A percentile compares a stretch with the other conserved stretches of the same genome.
Evolutionary conservation across 1,140 invertebrate genomes (phyloP).

Genomic region (Bilobella aurantiaca): DNA sequence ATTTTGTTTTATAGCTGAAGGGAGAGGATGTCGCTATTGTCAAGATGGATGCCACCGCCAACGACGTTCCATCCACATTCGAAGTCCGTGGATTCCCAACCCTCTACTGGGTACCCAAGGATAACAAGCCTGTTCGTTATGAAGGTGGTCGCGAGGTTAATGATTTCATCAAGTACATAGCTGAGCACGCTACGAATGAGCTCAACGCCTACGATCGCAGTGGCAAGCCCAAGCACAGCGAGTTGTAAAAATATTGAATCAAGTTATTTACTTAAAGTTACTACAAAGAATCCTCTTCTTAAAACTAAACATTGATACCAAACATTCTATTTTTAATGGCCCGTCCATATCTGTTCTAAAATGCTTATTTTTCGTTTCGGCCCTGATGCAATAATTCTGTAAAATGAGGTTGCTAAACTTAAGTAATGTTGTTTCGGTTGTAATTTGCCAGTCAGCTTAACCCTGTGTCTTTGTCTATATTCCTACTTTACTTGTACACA

Average conservation of each 20-base stretch:
- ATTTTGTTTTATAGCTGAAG: conserved; percentile 49
- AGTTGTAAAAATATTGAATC: conserved; percentile 32
- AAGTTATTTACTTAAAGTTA: not conserved
- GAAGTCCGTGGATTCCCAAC: conserved; percentile 97
- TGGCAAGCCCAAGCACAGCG: conserved; percentile 69
- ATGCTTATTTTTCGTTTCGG: no score
- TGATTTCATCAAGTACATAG: conserved; percentile 93
- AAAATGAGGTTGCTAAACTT: no score
- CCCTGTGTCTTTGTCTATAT: no score
- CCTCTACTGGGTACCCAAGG: conserved; percentile 86
- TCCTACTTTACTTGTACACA: no score
- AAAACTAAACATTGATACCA: not conserved
- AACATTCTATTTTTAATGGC: no score
- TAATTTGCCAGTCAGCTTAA: no score
- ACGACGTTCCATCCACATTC: conserved; percentile 86
- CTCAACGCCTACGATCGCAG: conserved; percentile 78
- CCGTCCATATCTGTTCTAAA: no score
- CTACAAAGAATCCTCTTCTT: no score
- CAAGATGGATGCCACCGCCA: conserved; percentile 97
- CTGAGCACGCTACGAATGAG: conserved; percentile 79
- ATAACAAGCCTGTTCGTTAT: conserved; percentile 74
- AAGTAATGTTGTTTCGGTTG: no score
- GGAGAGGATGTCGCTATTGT: conserved; percentile 85
- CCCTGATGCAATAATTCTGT: no score
- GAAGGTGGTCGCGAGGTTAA: conserved; percentile 89